phyloP scores from a whole-genome alignment of 2,888 invertebrate species.

The Incurvaria masculella region DNA sequence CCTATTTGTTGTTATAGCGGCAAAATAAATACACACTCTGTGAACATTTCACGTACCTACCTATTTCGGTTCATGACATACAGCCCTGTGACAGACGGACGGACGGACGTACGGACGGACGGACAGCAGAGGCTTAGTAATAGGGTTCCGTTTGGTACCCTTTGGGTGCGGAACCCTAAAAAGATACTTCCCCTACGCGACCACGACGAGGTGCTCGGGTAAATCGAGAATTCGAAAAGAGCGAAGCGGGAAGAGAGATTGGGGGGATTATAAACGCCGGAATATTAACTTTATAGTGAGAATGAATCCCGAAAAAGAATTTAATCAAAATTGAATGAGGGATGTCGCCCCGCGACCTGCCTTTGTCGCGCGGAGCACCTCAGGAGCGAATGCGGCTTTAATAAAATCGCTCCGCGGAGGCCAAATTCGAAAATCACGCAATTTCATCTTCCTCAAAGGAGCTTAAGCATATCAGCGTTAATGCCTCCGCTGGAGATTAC shows the following conservation, averaged over 20 bases:
- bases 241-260: not conserved
- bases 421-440: not conserved
- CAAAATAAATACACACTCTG: no score
- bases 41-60: no score
- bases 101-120: no score
- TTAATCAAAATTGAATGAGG: not conserved
- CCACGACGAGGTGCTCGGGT: not conserved
- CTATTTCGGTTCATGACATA: no score
- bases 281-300: not conserved
- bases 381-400: not conserved
- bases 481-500: not conserved
- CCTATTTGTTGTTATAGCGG: no score
- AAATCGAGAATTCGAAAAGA: not conserved
- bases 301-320: not conserved
- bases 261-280: not conserved
- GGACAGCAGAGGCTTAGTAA: no score
- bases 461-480: not conserved
- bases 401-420: not conserved
- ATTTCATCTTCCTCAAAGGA: not conserved
- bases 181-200: not conserved
- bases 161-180: no score
- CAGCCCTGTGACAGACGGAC: no score
- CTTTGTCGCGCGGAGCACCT: not conserved
- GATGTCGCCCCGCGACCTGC: not conserved
- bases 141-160: no score